Conservation (phyloP, 2,113 vertebrate genomes). For the Hemichromis elongatus region DNA sequence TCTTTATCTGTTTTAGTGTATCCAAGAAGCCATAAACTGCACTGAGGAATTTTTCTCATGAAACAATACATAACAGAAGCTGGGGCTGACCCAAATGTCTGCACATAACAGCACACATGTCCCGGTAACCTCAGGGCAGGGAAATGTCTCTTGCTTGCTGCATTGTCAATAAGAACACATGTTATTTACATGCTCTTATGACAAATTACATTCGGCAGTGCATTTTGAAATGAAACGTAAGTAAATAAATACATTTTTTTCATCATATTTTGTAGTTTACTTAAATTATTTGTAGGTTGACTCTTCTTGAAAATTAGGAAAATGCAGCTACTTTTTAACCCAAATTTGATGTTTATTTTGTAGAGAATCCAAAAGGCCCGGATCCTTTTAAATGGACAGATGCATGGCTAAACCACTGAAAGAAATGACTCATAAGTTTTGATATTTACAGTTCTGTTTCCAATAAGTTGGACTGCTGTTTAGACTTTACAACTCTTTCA, state of each 20-base stretch:
- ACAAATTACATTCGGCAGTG: not conserved
- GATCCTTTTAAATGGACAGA: not conserved
- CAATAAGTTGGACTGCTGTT: not conserved
- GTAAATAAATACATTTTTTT: not conserved
- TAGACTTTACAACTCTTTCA: not conserved
- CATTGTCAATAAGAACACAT: not conserved
- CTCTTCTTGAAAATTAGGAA: not conserved
- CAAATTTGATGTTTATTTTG: slow-evolving; percentile 1
- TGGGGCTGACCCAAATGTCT: not conserved
- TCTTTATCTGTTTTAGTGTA: not conserved
- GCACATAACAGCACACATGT: not conserved
- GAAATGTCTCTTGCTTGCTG: not conserved
- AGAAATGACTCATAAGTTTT: not conserved
- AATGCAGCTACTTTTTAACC: not conserved
- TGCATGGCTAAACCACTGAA: not conserved
- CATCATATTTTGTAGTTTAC: not conserved
- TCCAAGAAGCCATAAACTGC: slow-evolving; percentile 14
- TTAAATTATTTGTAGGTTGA: not conserved
- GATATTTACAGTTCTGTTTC: not conserved
- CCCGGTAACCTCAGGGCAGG: not conserved
- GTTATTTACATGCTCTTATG: not conserved
- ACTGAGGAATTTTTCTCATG: not conserved
- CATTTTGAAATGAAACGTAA: not conserved
- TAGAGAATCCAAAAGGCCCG: not conserved
- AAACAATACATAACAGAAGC: not conserved